Evolutionary conservation across 2,888 invertebrate species (phyloP).

Genomic region (Spialia ferax): DNA sequence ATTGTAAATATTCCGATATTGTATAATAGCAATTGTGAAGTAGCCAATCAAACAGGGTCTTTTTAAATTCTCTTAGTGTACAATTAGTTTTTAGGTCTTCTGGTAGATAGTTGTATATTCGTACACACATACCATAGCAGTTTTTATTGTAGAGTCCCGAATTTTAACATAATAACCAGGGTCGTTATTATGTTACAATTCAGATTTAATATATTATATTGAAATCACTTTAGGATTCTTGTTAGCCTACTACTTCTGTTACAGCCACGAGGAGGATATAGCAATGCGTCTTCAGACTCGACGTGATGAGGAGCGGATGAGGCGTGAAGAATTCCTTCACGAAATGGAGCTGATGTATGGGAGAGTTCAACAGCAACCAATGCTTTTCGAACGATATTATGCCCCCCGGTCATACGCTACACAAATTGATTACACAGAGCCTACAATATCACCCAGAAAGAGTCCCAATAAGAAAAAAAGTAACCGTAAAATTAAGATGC

Average conservation of each 20-base stretch:
- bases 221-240: no score
- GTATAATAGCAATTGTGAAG: no score
- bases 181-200: no score
- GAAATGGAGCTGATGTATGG: conserved; percentile 92
- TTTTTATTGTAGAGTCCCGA: no score
- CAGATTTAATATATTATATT: no score
- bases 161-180: no score
- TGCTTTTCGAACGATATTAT: conserved; percentile 90
- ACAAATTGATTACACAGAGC: conserved; percentile 63
- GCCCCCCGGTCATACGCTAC: conserved; percentile 80
- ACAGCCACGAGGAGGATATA: conserved; percentile 88
- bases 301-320: conserved; percentile 89
- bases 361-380: conserved; percentile 89
- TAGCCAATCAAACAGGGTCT: no score
- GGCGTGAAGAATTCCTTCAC: conserved; percentile 89
- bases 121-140: no score
- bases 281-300: conserved; percentile 89
- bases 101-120: no score
- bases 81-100: no score
- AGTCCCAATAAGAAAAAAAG: conserved; percentile 59
- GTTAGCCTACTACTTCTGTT: not conserved
- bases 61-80: no score
- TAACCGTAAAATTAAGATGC: conserved; percentile 57
- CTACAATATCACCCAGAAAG: conserved; percentile 69
- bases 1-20: no score